A percentile compares a stretch with the other conserved stretches of the same genome.
Conservation (phyloP, 2,797 vertebrate genomes). For the Enteromius mattozi region DNA sequence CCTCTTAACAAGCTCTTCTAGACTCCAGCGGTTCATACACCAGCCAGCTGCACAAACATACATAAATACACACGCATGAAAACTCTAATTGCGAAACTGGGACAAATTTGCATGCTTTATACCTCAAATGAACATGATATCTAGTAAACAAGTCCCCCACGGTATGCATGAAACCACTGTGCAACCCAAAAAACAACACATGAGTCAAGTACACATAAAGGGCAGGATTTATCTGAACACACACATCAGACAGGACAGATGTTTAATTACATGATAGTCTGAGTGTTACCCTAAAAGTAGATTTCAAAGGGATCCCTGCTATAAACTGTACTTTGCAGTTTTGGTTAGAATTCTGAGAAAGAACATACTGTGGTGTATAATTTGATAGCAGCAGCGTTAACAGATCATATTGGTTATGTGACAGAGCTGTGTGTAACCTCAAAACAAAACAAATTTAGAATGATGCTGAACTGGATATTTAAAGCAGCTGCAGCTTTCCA, state of each 20-base stretch:
- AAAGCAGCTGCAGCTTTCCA: neutral
- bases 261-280: neutral
- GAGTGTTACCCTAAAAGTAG: neutral
- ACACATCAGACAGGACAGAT: neutral
- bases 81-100: conserved; percentile 8
- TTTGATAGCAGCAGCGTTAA: conserved; percentile 7
- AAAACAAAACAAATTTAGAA: neutral
- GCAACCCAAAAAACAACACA: neutral
- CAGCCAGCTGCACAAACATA: conserved; percentile 79
- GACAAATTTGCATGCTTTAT: neutral
- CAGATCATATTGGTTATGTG: neutral
- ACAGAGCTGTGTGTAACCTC: neutral
- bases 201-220: neutral
- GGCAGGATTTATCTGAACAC: neutral
- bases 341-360: conserved; percentile 19
- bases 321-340: neutral
- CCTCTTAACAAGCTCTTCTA: conserved; percentile 94
- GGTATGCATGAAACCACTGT: neutral
- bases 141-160: conserved; percentile 13
- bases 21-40: conserved; percentile 96
- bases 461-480: neutral
- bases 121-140: neutral
- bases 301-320: neutral
- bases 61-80: conserved; percentile 20
- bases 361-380: conserved; percentile 16